A percentile compares a stretch with the other conserved stretches of the same genome.
Conservation (phyloP, 2,888 invertebrate genomes). For the Cataglyphis livida region DNA sequence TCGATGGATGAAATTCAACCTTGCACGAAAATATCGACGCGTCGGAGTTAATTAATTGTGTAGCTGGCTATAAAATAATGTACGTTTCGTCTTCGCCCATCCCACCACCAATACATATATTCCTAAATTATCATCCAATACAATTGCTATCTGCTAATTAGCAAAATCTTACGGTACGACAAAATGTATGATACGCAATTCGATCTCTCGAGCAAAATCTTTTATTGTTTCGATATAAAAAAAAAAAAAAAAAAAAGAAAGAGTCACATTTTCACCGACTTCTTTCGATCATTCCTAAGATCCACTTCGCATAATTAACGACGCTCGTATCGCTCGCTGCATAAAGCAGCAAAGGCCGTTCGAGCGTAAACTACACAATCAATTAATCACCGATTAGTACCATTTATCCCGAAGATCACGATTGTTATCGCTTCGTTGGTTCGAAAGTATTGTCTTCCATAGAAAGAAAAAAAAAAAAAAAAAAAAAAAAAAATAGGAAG, state of each 20-base stretch:
- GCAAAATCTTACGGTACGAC: not conserved
- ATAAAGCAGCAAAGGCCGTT: slow-evolving; percentile 41
- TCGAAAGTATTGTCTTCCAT: slow-evolving; percentile 55
- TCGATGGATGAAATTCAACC: slow-evolving; percentile 35
- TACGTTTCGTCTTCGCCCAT: not conserved
- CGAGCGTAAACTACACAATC: slow-evolving; percentile 55
- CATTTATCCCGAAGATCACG: slow-evolving; percentile 54
- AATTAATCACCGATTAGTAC: slow-evolving; percentile 56
- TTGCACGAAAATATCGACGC: slow-evolving; percentile 16
- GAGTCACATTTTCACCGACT: slow-evolving; percentile 14
- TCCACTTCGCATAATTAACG: slow-evolving; percentile 52
- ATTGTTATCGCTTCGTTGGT: slow-evolving; percentile 56
- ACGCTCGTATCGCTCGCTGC: slow-evolving; percentile 37
- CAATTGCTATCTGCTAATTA: slow-evolving; percentile 22
- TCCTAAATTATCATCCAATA: not conserved
- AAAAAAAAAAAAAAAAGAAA: not conserved
- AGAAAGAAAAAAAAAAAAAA: not conserved
- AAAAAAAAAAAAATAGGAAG: too few species aligned
- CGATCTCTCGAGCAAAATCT: not conserved
- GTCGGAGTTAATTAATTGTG: not conserved
- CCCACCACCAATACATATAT: not conserved
- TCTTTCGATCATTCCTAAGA: slow-evolving; percentile 11
- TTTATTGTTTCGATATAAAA: not conserved
- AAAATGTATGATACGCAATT: not conserved
- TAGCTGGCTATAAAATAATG: slow-evolving; percentile 10